phyloP scores from a whole-genome alignment of 1,140 invertebrate genomes.

The Lepeophtheirus salmonis region DNA sequence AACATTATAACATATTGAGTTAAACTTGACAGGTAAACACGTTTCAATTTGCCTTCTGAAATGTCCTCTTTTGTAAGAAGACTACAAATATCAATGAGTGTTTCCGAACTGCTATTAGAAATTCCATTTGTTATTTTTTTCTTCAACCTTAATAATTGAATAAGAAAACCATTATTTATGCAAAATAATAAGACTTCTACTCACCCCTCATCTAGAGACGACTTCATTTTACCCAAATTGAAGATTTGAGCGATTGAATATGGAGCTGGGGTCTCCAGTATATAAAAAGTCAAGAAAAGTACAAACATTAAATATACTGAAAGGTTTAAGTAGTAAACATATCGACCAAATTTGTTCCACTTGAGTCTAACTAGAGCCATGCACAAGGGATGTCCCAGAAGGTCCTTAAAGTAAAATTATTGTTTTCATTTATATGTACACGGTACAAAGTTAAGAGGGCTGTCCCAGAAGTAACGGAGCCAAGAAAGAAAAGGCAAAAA shows the following conservation, averaged over 20 bases:
- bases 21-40: conserved; percentile 24
- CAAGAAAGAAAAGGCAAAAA: not conserved
- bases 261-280: conserved; percentile 28
- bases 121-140: no score
- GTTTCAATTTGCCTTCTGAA: not conserved
- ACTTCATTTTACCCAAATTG: conserved; percentile 16
- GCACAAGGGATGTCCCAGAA: conserved; percentile 33
- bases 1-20: conserved; percentile 29
- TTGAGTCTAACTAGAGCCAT: conserved; percentile 32
- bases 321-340: conserved; percentile 34
- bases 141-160: no score
- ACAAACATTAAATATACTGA: conserved; percentile 32
- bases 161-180: no score
- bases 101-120: no score
- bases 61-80: not conserved
- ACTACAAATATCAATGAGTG: no score
- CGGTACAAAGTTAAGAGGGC: not conserved
- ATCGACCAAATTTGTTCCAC: conserved; percentile 31
- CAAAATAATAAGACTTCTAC: no score
- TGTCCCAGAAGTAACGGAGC: not conserved
- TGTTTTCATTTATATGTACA: no score
- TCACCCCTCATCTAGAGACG: not conserved
- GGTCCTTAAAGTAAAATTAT: conserved; percentile 25
- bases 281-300: conserved; percentile 31
- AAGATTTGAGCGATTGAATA: conserved; percentile 15